Base-by-base conservation (phyloP, 2,888 invertebrate genomes). In the Gasteruption jaculator region DNA sequence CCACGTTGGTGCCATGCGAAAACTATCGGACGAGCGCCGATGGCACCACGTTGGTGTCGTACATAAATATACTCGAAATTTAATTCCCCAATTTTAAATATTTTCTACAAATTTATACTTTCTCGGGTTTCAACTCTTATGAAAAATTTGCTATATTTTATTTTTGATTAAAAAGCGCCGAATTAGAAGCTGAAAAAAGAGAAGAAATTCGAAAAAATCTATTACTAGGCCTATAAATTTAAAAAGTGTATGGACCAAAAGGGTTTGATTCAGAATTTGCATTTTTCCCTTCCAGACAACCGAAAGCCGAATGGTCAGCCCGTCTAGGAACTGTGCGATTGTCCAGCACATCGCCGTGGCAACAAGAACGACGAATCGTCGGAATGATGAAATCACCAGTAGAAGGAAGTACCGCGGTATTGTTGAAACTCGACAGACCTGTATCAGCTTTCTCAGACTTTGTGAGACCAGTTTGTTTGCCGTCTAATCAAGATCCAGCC, bases 381-480 rank as follows among this genome's bases (percentile, higher is more conserved):
- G 90, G 91, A 20, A 86, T 91, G 85, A 83, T 89, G 11, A 88
- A 90, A 54, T 90, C 90, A 1, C 91, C 91, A 0, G 88, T 91
- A 0, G 91, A 91, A 68, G 91, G 91, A 15, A 91, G 90, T 54
- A 87, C 87, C 48, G 78, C 90, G 4, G 90, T 89, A 0, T 71
- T 91, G 40, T 79, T 91, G 27, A 85, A 90, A 49, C 72, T 92
- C 25, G 88, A 90, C 55, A 81, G 84, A 41, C 79, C 87, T 0
- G 78, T 89, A 0, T 74, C 74, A 41, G 80, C 83, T 60, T 73
- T 73, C 49, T 87, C 87, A 0, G 91, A 91, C 70, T 90, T 90
- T 61, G 83, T 91, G 2, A 77, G 91, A 19, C 89, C 91, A 1
- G 79, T 87, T 50, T 91, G 91, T 61, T 70, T 91, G 24, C 85